phyloP scores from a whole-genome alignment of 2,797 vertebrate species.

The Hapalemur alaotrensis region DNA sequence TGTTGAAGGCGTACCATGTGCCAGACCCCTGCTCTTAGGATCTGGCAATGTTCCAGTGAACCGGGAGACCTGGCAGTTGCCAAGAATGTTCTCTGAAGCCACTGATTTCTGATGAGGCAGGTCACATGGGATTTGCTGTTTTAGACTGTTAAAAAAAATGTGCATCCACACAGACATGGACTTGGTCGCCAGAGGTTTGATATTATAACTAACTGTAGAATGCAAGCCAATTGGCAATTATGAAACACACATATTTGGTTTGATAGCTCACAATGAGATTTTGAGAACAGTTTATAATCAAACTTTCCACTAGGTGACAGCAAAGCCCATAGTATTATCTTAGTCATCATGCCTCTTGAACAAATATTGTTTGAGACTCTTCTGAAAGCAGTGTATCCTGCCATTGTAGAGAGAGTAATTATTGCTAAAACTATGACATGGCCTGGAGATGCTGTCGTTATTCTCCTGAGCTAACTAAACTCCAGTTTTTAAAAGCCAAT shows the following conservation, averaged over 20 bases:
- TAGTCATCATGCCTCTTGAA: fast-evolving
- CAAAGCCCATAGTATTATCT: slow-evolving; percentile 74
- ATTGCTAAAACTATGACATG: background rate
- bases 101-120: background rate
- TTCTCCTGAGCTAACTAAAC: background rate
- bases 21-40: background rate
- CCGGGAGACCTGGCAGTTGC: background rate
- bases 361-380: background rate
- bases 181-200: background rate
- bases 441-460: background rate
- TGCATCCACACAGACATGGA: fast-evolving
- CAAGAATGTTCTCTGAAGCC: background rate
- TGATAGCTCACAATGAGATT: too few species aligned
- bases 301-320: slow-evolving; percentile 81
- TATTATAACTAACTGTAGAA: background rate
- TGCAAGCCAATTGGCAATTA: too few species aligned
- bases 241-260: background rate
- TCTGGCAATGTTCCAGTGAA: background rate
- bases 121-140: background rate
- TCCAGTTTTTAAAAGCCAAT: background rate
- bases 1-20: background rate
- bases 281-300: background rate
- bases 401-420: background rate
- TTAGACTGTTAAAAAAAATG: background rate
- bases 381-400: background rate